These are phyloP conservation scores for Ataeniobius toweri DNA, from an alignment of 2,797 vertebrate genomes.

Conservation along the genomic window DNA sequence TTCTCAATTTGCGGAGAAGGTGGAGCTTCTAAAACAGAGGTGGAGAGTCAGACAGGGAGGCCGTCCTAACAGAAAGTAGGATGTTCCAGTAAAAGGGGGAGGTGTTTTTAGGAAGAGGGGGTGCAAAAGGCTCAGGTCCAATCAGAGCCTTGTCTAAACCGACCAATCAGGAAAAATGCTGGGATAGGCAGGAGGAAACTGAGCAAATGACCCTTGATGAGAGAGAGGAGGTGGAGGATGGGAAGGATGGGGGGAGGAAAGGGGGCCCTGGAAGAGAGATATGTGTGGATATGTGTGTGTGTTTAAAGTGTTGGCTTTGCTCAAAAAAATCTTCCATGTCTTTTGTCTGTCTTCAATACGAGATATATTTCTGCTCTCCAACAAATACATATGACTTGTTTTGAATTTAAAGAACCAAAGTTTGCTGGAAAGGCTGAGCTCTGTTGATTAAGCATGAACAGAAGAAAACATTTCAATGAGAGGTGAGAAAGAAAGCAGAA, in stretches of 20 bases:
- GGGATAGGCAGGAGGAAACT: conserved; percentile 64
- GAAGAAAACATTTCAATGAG: conserved; percentile 9
- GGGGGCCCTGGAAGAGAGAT: conserved; percentile 50
- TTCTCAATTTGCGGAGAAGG: conserved; percentile 19
- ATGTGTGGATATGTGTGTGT: conserved; percentile 22
- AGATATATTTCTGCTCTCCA: conserved; percentile 35
- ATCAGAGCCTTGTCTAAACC: conserved; percentile 39
- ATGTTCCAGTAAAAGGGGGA: conserved; percentile 24
- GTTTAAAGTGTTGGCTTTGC: conserved; percentile 15
- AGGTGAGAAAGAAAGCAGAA: background rate
- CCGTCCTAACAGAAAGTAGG: conserved; percentile 27
- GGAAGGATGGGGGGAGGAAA: conserved; percentile 39
- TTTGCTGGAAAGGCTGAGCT: conserved; percentile 6
- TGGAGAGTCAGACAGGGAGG: conserved; percentile 12
- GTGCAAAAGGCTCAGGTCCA: conserved; percentile 33
- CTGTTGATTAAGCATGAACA: conserved; percentile 20
- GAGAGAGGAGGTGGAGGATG: conserved; percentile 58
- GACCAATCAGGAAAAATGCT: conserved; percentile 60
- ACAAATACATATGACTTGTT: conserved; percentile 31
- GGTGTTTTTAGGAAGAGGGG: conserved; percentile 37
- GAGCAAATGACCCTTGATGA: conserved; percentile 77
- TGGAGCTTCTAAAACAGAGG: conserved; percentile 27
- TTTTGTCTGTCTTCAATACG: conserved; percentile 42
- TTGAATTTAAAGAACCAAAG: conserved; percentile 28
- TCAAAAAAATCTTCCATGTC: conserved; percentile 33